Evolutionary conservation across 1,140 invertebrate species (phyloP), one percentile per base, ranked within the genome.

Genomic region (Antheraea pernyi): DNA sequence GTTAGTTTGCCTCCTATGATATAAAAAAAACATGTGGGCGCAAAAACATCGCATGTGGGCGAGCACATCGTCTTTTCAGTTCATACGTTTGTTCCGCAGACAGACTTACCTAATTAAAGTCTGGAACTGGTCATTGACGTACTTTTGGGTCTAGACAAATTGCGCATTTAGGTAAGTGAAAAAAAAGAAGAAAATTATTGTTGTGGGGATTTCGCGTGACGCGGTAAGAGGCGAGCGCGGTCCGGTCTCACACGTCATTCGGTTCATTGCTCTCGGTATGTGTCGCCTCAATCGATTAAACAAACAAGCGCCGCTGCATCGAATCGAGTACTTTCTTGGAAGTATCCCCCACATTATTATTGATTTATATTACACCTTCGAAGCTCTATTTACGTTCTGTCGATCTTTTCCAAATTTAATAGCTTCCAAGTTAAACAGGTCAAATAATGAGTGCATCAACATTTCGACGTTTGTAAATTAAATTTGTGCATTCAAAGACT

Each of bases 161-260:
- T 30, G 30, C 19, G 61, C 16, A 37, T 63, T 30, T 36, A 63
- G 61, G 22, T 37, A 36, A 11, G 46, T n/a, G 3, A 22, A 65
- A 65, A 65, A 65, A 48, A 65, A 46, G 48, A 13, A 22, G 22
- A 65, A 65, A 10, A 19, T n/a, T 10, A 42, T 65, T 42, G 7
- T 46, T 46, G 59, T 59, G 68, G 69, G 61, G 71, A 72, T 62
- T 72, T 70, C 67, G 59, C n/a, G 19, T 77, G 75, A 72, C 75
- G 72, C 68, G 61, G n/a, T n/a, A n/a, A n/a, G n/a, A n/a, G n/a
- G n/a, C n/a, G n/a, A n/a, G n/a, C n/a, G n/a, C n/a, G n/a, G n/a
- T n/a, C n/a, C n/a, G n/a, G n/a, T n/a, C n/a, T n/a, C n/a, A n/a
- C n/a, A n/a, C n/a, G n/a, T n/a, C n/a, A n/a, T n/a, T n/a, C n/a